These are phyloP conservation scores for Daphoenositta chrysoptera DNA, from an alignment of 2,113 vertebrate genomes.

Conservation along the genomic window DNA sequence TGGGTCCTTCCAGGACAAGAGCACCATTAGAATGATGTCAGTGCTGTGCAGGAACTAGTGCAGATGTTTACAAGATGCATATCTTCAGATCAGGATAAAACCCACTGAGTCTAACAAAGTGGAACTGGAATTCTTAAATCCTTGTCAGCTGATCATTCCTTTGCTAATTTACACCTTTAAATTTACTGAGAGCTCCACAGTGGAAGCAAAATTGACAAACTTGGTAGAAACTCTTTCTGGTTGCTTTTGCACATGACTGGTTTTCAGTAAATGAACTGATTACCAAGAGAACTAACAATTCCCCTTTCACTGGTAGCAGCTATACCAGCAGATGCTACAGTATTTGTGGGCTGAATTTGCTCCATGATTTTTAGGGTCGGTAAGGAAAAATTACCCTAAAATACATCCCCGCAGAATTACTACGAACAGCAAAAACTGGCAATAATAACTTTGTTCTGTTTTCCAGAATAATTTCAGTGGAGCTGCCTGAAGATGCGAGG, in stretches of 20 bases:
- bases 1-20: not conserved
- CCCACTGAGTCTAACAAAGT: not conserved
- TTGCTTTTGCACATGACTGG: not conserved
- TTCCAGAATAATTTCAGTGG: conserved; percentile 92
- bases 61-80: not conserved
- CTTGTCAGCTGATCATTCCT: not conserved
- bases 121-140: not conserved
- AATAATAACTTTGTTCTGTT: not conserved
- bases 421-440: not conserved
- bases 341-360: not conserved
- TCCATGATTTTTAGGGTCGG: not conserved
- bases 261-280: not conserved
- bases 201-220: not conserved
- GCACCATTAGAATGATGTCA: not conserved
- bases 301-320: not conserved
- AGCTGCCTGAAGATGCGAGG: conserved; percentile 88
- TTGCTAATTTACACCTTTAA: not conserved
- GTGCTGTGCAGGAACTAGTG: not conserved
- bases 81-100: not conserved
- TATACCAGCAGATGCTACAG: not conserved
- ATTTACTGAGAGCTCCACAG: not conserved
- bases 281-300: not conserved
- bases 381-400: not conserved
- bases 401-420: not conserved
- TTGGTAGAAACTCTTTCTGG: not conserved